These are phyloP conservation scores for Garra rufa DNA, from an alignment of 2,113 vertebrate genomes.

Conservation along the genomic window DNA sequence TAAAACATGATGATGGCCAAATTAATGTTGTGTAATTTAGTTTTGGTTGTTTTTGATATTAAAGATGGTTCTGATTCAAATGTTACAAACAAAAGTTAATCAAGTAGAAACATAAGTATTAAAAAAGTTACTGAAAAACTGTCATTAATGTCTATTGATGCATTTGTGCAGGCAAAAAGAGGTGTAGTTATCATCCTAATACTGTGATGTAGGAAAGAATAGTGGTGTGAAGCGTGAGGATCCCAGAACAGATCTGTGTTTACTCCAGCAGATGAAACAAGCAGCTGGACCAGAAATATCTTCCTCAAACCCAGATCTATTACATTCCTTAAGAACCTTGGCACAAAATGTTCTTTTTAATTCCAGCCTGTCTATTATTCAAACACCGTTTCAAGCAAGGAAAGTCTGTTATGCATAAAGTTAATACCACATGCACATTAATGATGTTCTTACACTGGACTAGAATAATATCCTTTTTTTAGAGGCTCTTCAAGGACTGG, in stretches of 20 bases:
- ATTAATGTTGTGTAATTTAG: background rate
- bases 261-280: background rate
- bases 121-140: background rate
- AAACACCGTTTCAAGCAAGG: background rate
- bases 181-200: background rate
- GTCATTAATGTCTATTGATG: background rate
- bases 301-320: conserved; percentile 8
- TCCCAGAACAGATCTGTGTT: background rate
- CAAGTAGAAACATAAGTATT: background rate
- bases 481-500: background rate
- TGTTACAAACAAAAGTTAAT: background rate
- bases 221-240: background rate
- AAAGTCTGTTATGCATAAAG: background rate
- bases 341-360: background rate
- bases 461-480: background rate
- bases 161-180: background rate
- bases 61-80: background rate
- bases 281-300: background rate
- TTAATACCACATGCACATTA: background rate
- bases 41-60: background rate
- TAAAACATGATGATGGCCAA: background rate
- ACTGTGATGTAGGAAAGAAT: background rate
- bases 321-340: background rate
- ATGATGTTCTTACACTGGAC: background rate
- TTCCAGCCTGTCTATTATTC: background rate